Evolutionary conservation across 2,113 vertebrate species (phyloP).

Genomic region (Aix galericulata): DNA sequence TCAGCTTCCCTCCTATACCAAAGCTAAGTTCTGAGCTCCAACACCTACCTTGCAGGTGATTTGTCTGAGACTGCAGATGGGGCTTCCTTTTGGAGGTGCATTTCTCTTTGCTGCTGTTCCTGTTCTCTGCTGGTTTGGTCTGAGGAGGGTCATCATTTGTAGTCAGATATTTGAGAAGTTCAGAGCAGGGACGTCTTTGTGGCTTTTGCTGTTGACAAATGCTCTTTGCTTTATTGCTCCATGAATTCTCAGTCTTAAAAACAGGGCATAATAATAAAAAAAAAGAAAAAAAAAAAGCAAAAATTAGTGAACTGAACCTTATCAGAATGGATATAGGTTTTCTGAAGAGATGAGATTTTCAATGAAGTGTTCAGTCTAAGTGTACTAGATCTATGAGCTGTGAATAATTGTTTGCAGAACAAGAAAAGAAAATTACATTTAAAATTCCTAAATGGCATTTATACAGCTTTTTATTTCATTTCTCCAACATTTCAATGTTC

Average conservation of each 20-base stretch:
- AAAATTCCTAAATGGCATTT: conserved; percentile 85
- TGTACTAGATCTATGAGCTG: conserved; percentile 82
- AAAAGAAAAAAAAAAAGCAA: conserved; percentile 41
- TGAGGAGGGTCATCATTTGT: conserved; percentile 94
- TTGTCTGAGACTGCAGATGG: conserved; percentile 83
- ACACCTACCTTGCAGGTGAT: conserved; percentile 94
- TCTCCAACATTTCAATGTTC: conserved; percentile 77
- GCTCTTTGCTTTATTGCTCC: conserved; percentile 93
- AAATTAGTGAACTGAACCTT: conserved; percentile 85
- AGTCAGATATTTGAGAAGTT: conserved; percentile 99
- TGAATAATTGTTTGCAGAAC: conserved; percentile 88
- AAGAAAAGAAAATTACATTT: conserved; percentile 84
- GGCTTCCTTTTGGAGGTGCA: conserved; percentile 87
- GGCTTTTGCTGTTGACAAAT: conserved; percentile 92
- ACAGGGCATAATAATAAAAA: conserved; percentile 36
- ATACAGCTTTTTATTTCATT: conserved; percentile 81
- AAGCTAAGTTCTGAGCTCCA: conserved; percentile 47
- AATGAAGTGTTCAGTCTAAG: conserved; percentile 82
- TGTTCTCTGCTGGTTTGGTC: conserved; percentile 91
- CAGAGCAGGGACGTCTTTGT: conserved; percentile 96
- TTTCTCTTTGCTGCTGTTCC: conserved; percentile 91
- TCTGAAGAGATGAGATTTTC: conserved; percentile 82
- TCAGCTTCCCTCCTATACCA: conserved; percentile 65
- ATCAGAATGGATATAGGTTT: conserved; percentile 86
- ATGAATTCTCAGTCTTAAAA: conserved; percentile 93